Conservation (phyloP, 2,797 vertebrate genomes). For the Amazona finschi region DNA sequence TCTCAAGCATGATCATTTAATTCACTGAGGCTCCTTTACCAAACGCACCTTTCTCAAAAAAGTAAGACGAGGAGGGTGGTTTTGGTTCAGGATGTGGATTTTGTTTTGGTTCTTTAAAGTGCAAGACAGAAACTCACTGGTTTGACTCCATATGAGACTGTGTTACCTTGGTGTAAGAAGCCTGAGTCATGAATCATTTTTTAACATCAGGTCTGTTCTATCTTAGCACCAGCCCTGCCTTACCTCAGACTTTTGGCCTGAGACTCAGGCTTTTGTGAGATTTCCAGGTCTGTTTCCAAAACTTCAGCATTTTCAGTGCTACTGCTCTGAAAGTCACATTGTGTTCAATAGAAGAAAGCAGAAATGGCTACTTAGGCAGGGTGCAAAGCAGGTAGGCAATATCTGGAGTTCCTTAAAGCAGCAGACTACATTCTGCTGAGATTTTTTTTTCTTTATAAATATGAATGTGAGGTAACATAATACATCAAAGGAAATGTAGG, state of each 20-base stretch:
- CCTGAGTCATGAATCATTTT: conserved; percentile 21
- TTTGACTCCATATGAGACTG: not conserved
- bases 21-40: not conserved
- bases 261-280: not conserved
- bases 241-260: conserved; percentile 33
- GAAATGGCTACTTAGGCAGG: not conserved
- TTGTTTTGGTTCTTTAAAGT: not conserved
- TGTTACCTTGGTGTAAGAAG: not conserved
- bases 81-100: not conserved
- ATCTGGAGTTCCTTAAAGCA: conserved; percentile 40
- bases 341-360: not conserved
- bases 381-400: not conserved
- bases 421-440: not conserved
- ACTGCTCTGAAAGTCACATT: not conserved
- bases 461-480: not conserved
- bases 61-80: not conserved
- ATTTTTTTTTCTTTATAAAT: not conserved
- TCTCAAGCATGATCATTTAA: not conserved
- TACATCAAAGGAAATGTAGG: not conserved
- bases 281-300: conserved; percentile 39
- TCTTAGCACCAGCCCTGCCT: conserved; percentile 13
- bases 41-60: not conserved
- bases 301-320: not conserved
- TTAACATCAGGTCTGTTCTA: not conserved
- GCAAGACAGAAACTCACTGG: not conserved